These are phyloP conservation scores for Vannuccia rotundouncinata DNA, from an alignment of 2,888 invertebrate species.

Conservation along the genomic window DNA sequence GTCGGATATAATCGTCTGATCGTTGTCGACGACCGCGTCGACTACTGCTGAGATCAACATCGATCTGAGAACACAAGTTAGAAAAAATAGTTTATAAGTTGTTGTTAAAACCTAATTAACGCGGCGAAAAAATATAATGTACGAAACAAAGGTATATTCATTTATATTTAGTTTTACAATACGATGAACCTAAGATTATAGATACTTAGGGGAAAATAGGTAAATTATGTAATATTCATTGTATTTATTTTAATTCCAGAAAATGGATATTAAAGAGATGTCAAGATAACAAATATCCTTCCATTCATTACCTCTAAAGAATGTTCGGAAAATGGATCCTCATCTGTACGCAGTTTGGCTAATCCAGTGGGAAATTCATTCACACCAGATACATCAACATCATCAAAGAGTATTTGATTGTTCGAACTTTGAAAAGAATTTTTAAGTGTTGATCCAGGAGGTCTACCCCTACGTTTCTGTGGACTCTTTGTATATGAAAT, in stretches of 20 bases:
- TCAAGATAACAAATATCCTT: no score
- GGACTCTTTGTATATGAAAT: background rate
- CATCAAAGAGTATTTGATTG: background rate
- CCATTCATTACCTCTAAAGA: slow-evolving; percentile 5
- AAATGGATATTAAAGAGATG: no score
- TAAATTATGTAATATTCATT: no score
- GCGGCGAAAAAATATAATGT: no score
- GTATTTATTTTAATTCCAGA: no score
- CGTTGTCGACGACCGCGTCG: slow-evolving; percentile 1
- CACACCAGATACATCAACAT: background rate
- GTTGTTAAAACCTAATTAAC: no score
- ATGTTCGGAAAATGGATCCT: background rate
- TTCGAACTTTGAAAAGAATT: background rate
- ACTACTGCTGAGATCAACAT: background rate
- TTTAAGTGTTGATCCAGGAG: background rate
- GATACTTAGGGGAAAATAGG: no score
- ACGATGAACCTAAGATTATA: no score
- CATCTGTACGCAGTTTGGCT: background rate
- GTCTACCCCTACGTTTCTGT: background rate
- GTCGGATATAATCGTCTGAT: background rate
- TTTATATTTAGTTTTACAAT: no score
- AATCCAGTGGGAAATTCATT: background rate
- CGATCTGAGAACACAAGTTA: no score
- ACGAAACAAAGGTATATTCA: no score
- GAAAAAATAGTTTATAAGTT: no score